Percentiles rank a stretch among this genome's conserved stretches.
Evolutionary conservation across 2,113 vertebrate genomes (phyloP).

Genomic region (Gila orcuttii): DNA sequence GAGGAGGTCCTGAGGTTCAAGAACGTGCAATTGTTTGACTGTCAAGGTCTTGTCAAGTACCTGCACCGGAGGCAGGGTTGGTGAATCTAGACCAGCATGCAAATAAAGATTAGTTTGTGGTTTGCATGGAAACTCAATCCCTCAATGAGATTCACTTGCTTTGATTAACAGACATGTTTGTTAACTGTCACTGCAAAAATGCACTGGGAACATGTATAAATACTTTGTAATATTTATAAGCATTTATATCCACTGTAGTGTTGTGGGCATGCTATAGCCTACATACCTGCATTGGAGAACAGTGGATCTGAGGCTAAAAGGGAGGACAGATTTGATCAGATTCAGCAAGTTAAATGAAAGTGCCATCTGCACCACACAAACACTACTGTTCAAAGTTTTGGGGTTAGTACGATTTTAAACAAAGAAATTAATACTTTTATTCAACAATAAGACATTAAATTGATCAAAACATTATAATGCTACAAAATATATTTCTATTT

Average conservation of each 20-base stretch:
- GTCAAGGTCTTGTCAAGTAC: conserved; percentile 93
- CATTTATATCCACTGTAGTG: neutral
- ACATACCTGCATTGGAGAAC: conserved; percentile 68
- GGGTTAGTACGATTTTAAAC: neutral
- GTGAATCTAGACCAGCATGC: conserved; percentile 78
- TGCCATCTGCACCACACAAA: neutral
- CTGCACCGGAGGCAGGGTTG: conserved; percentile 77
- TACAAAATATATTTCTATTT: neutral
- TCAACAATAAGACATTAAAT: neutral
- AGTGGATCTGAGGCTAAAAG: conserved; percentile 63
- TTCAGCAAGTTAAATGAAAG: neutral
- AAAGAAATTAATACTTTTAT: neutral
- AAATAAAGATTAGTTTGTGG: conserved; percentile 18
- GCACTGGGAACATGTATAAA: neutral
- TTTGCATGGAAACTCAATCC: neutral
- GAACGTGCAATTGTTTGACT: conserved; percentile 93
- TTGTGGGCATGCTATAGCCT: neutral
- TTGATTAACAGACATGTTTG: neutral
- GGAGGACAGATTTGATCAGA: conserved; percentile 6
- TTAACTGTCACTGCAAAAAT: neutral
- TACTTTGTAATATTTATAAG: neutral
- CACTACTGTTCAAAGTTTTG: neutral
- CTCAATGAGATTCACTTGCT: neutral
- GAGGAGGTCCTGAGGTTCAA: conserved; percentile 92
- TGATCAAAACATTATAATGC: neutral